A percentile compares a stretch with the other conserved stretches of the same genome.
Conservation (phyloP, 2,888 invertebrate genomes). For the Synergus umbraculus region DNA sequence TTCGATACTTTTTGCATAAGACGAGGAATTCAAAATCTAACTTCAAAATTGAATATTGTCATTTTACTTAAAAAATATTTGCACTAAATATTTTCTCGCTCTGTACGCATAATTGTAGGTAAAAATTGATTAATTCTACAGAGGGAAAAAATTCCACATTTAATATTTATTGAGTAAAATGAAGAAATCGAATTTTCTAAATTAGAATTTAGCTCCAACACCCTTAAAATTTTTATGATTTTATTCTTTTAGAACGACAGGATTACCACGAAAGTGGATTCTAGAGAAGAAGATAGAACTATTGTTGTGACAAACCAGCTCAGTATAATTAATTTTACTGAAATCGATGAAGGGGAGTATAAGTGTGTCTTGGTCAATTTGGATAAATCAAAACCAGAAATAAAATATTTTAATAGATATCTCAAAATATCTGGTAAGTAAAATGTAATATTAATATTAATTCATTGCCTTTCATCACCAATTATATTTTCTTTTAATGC, state of each 20-base stretch:
- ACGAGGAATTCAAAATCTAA: too few species aligned
- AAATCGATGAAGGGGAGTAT: not conserved
- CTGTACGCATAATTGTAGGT: too few species aligned
- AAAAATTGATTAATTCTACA: too few species aligned
- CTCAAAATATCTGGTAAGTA: not conserved
- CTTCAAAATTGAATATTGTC: too few species aligned
- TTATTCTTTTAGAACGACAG: not conserved
- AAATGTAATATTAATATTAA: not conserved
- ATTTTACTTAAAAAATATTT: too few species aligned
- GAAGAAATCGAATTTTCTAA: too few species aligned
- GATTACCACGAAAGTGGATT: not conserved
- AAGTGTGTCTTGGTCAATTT: not conserved
- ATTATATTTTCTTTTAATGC: not conserved
- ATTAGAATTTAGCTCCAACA: too few species aligned
- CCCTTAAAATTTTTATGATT: not conserved
- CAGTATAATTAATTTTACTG: not conserved
- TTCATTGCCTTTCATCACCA: not conserved
- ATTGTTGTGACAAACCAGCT: not conserved
- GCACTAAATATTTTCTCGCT: too few species aligned
- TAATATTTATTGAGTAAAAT: too few species aligned
- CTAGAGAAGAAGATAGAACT: not conserved
- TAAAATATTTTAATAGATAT: not conserved
- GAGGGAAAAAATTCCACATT: too few species aligned
- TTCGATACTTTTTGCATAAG: too few species aligned
- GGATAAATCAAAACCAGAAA: not conserved